A percentile compares a stretch with the other conserved stretches of the same genome.
phyloP scores from a whole-genome alignment of 2,888 invertebrate species.

The Colletes collaris region DNA sequence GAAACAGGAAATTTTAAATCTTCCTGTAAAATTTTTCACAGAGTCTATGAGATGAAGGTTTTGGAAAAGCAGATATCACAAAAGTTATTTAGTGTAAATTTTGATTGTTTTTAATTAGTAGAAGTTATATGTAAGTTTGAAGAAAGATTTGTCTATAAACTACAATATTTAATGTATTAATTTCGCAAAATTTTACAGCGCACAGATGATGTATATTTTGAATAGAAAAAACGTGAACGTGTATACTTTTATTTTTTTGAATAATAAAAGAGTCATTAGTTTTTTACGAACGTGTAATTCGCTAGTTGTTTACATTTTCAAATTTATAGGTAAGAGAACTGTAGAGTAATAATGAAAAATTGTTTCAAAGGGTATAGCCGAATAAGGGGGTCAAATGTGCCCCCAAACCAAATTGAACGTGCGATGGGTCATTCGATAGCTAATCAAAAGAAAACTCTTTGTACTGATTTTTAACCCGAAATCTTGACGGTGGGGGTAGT shows the following conservation, averaged over 20 bases:
- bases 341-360: too few species aligned
- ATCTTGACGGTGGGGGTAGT: too few species aligned
- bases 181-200: slow-evolving; percentile 1
- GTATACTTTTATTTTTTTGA: slow-evolving; percentile 26
- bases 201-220: slow-evolving; percentile 18
- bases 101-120: background rate
- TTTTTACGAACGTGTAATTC: slow-evolving; percentile 3
- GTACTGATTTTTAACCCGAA: too few species aligned
- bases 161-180: slow-evolving; percentile 3
- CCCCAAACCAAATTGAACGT: too few species aligned
- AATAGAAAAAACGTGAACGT: slow-evolving; percentile 9
- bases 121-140: background rate
- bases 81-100: slow-evolving; percentile 3
- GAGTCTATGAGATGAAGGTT: too few species aligned
- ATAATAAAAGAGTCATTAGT: slow-evolving; percentile 12
- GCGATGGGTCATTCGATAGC: too few species aligned
- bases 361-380: too few species aligned
- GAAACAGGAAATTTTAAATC: background rate
- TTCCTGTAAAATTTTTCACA: too few species aligned
- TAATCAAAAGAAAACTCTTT: too few species aligned
- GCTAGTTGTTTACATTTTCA: slow-evolving; percentile 14
- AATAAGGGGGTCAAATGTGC: too few species aligned
- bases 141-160: too few species aligned
- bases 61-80: background rate
- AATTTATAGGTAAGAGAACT: too few species aligned